Evolutionary conservation across 2,113 vertebrate genomes (phyloP).

Genomic region (Castor canadensis): DNA sequence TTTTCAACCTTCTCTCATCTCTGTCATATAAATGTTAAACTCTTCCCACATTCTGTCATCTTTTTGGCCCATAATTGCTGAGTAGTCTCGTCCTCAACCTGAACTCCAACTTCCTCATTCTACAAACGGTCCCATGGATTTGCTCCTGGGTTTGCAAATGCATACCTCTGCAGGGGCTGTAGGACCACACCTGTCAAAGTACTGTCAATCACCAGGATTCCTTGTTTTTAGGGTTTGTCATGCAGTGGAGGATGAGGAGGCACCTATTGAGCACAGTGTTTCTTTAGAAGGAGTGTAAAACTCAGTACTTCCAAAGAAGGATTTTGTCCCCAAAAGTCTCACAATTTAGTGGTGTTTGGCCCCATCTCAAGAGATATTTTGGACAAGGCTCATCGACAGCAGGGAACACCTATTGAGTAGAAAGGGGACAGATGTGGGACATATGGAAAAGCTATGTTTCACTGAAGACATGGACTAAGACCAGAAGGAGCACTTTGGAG

Average conservation of each 20-base stretch:
- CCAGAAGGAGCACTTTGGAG: background rate
- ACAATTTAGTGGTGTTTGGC: background rate
- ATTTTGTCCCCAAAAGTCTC: background rate
- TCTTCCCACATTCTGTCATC: background rate
- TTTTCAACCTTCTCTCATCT: background rate
- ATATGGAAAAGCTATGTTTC: background rate
- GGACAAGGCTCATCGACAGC: background rate
- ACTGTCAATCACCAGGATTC: background rate
- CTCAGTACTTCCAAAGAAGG: background rate
- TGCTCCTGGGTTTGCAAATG: background rate
- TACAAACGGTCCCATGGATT: background rate
- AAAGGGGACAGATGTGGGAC: fast-evolving
- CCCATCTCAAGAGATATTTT: background rate
- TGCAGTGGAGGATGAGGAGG: background rate
- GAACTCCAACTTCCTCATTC: background rate
- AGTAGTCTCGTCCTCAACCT: background rate
- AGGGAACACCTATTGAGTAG: background rate
- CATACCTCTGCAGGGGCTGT: background rate
- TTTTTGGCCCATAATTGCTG: background rate
- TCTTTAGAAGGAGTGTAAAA: too few species aligned
- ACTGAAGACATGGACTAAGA: background rate
- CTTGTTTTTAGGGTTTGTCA: background rate
- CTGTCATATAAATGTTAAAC: background rate
- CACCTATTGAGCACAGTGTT: background rate
- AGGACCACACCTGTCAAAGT: too few species aligned